Evolutionary conservation across 92 coral and sea anemone species (phyloP), one percentile per base, ranked within the genome.

Genomic region (Palythoa caribaeorum): DNA sequence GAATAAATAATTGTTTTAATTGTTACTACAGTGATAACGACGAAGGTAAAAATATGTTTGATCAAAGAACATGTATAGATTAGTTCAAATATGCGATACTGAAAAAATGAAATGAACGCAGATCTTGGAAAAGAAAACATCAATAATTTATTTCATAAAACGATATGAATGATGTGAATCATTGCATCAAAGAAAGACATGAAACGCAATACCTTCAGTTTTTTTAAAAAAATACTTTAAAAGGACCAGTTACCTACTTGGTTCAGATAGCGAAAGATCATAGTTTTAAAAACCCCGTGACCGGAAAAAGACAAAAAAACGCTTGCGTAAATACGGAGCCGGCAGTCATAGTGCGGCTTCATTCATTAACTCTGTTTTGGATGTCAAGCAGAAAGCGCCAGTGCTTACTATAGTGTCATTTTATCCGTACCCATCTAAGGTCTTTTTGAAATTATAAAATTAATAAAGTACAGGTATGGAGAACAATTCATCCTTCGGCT

Each of bases 61-160:
- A 38, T 59, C 28, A 38, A 15, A 8, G 71, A 38, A 40, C 1
- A 35, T 28, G 28, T 28, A 28, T 6, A 36, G 6, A 0, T n/a
- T 47, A 79, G n/a, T 40, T 40, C 55, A 16, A 63, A 5, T 54
- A 40, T 65, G 12, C 51, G 16, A 40, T 60, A 48, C 8, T 21
- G 57, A 48, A n/a, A 76, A 52, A 52, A 52, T n/a, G 35, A 54
- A 76, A 51, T 11, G 44, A 76, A 50, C 20, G 59, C 35, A 47
- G 79, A 47, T 9, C 53, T 60, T 60, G 71, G 17, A 59, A 79
- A 37, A 11, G 76, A 81, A 51, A 38, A 81, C 86, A 81, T 81
- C 63, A 81, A 81, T 81, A 63, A 81, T 81, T 81, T 15, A 81
- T 81, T 68, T 48, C 2, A 40, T 38, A 77, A 16, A 73, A 73